Conservation (phyloP, 2,113 vertebrate species). For the Poeciliopsis turrubarensis region DNA sequence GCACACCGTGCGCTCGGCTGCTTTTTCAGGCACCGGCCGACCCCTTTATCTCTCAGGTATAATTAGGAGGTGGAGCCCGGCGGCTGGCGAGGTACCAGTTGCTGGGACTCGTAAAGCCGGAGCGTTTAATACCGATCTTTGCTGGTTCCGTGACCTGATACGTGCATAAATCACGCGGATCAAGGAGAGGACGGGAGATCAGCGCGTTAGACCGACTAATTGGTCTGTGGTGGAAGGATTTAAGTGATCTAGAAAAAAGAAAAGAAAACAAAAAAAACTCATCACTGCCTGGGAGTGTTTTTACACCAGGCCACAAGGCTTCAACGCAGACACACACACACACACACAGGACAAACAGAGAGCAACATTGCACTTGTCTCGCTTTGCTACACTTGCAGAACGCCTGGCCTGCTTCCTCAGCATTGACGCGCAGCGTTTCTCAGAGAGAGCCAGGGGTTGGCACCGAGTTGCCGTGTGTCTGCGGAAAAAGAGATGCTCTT, state of each 20-base stretch:
- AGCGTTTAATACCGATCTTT: slow-evolving; percentile 20
- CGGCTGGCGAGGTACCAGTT: slow-evolving; percentile 34
- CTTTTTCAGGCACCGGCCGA: slow-evolving; percentile 27
- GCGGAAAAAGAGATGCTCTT: slow-evolving; percentile 2
- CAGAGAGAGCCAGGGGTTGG: slow-evolving; percentile 33
- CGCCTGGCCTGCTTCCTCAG: slow-evolving; percentile 73
- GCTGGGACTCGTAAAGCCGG: slow-evolving; percentile 9
- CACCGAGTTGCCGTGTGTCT: slow-evolving; percentile 35
- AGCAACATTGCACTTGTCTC: slow-evolving; percentile 61
- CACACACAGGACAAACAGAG: neutral
- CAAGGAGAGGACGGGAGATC: slow-evolving; percentile 44
- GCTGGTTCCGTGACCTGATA: slow-evolving; percentile 48
- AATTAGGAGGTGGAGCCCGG: neutral
- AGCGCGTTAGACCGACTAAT: slow-evolving; percentile 45
- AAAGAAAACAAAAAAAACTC: neutral
- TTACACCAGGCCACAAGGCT: too few species aligned
- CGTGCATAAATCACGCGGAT: slow-evolving; percentile 39
- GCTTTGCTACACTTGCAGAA: slow-evolving; percentile 69
- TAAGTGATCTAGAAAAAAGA: slow-evolving; percentile 33
- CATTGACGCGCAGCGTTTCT: slow-evolving; percentile 65
- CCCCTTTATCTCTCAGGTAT: slow-evolving; percentile 23
- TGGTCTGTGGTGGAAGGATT: slow-evolving; percentile 38
- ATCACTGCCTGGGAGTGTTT: neutral
- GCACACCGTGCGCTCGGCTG: slow-evolving; percentile 27
- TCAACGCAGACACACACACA: neutral